phyloP scores from a whole-genome alignment of 2,888 invertebrate genomes.

The Lepeophtheirus nordmannii region DNA sequence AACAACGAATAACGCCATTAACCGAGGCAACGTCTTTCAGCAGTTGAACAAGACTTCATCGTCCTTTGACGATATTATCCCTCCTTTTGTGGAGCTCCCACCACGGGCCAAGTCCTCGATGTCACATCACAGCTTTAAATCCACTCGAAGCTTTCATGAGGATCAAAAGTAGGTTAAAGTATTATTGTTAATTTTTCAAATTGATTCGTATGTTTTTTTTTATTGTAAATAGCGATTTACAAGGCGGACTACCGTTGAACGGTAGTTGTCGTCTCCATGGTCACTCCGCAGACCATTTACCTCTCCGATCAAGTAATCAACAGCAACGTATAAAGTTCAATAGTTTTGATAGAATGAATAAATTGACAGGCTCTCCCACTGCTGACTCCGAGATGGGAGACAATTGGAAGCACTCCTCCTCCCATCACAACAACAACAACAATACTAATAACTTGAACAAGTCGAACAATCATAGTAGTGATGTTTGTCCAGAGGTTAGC shows the following conservation, averaged over 20 bases:
- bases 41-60: slow-evolving; percentile 7
- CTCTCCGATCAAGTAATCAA: background rate
- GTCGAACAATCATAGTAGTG: background rate
- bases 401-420: background rate
- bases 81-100: slow-evolving; percentile 4
- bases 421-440: background rate
- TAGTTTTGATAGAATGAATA: slow-evolving; percentile 1
- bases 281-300: slow-evolving; percentile 1
- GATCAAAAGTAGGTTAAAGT: background rate
- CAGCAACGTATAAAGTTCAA: background rate
- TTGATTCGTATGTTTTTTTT: background rate
- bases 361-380: background rate
- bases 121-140: slow-evolving; percentile 6
- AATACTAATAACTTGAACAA: background rate
- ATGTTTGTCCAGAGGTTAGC: slow-evolving; percentile 63
- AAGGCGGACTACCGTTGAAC: background rate
- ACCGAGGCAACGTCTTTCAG: slow-evolving; percentile 6
- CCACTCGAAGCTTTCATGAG: background rate
- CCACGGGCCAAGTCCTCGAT: slow-evolving; percentile 18
- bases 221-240: background rate
- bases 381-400: background rate
- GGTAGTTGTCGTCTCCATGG: background rate
- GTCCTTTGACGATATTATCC: slow-evolving; percentile 5
- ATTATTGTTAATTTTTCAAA: background rate
- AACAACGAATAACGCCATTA: background rate